Base-by-base conservation (phyloP, 2,797 vertebrate genomes). In the Periophthalmus magnuspinnatus region DNA sequence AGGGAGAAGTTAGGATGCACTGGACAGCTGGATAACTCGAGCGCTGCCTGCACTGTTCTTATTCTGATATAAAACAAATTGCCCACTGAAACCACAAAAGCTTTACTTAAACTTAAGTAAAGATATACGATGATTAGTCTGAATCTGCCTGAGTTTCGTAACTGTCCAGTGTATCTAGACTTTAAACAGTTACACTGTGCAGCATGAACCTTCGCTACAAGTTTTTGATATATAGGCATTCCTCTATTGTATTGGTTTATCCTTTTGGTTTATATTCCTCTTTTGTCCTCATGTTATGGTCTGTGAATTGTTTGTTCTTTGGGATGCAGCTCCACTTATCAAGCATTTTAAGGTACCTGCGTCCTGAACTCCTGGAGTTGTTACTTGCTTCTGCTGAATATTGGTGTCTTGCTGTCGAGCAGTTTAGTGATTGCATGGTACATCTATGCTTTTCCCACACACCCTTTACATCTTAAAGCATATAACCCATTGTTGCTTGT, bases 191-290 rank as follows among this genome's bases (percentile, higher is more conserved):
- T 70, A 76, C 80, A 74, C 79, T 90, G 81, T 86, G 81, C 78
- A 83, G 78, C 77, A 65, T 81, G 79, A 90, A 83, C 88, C 87
- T 84, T 90, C 86, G 72, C 70, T 91, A 84, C 89, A 88, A 90
- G 90, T 88, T 92, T 91, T 84, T 87, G 83, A 63, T 90, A 87
- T 89, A 88, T 89, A 89, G 88, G 90, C 92, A 93, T 94, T 95
- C 92, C 93, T 92, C 80, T 87, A 66, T 84, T 87, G 78, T 83
- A 85, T 91, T 85, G 76, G 74, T 88, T 86, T 67, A 85, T 76
- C 81, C 83, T 80, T 79, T 68, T 84, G 66, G 57, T 77, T 88
- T 75, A 22, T 71, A 84, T 88, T 84, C 75, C 83, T 92, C 86
- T 77, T 84, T 87, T 64, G 68, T 90, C 84, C 75, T 90, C 82